Base-by-base conservation (phyloP, 2,888 invertebrate species). In the Agapostemon virescens region DNA sequence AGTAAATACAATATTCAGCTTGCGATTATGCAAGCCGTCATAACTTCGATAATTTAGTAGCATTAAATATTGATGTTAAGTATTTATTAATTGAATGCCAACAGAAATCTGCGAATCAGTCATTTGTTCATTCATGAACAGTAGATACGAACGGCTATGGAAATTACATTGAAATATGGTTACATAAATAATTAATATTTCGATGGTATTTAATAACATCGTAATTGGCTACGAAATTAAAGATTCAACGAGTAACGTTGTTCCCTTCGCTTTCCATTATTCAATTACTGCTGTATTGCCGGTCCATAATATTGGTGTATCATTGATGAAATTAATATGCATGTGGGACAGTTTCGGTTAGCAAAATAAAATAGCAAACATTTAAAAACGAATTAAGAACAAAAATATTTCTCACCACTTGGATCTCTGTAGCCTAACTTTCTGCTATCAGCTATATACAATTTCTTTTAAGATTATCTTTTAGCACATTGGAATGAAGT, bases 131-230 rank as follows among this genome's bases (percentile, higher is more conserved):
- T 30, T 13, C 13, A 6, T 42, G 30, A 15, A 26, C 2, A 17
- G 9, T 49, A 11, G 49, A 42, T 23, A 6, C 49, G 36, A 38
- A 1, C 5, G 15, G 55, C 17, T 15, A 52, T 7, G 63, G 26
- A 17, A 61, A 69, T 71, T 38, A 36, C 9, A 30, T 77, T 72
- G 38, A 49, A 26, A 30, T 33, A 45, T 20, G 70, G 58, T 79
- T 70, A 40, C 42, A 68, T 72, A 55, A 67, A 64, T 72, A 72
- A 71, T 77, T 76, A 42, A 68, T 69, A 30, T 52, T 64, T 42
- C 52, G 15, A 15, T 30, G 38, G 4, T 17, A 33, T 64, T 64
- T 38, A 45, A 67, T 70, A 45, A 36, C 42, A 38, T 38, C 30
- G 55, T 68, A 74, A 74, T 67, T 42, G 58, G 15, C 67, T 67